Evolutionary conservation across 2,113 vertebrate genomes (phyloP).

Genomic region (Solenodon paradoxus): DNA sequence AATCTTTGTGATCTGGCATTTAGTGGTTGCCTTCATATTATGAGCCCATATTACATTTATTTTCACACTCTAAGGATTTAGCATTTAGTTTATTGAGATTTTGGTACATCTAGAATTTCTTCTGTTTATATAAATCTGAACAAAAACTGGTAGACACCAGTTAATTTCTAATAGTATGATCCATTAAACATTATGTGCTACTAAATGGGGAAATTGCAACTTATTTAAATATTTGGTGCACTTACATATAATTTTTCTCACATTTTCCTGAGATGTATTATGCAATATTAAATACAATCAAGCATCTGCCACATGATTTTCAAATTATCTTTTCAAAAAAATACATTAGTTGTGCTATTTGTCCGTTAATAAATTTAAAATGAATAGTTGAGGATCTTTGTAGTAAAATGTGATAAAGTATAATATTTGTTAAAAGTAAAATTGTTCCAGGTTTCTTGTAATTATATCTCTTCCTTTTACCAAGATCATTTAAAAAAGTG

Average conservation of each 20-base stretch:
- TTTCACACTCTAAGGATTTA: not conserved
- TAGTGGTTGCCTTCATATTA: not conserved
- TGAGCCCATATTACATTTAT: not conserved
- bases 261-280: not conserved
- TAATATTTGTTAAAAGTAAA: not conserved
- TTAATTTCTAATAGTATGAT: not conserved
- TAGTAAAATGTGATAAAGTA: not conserved
- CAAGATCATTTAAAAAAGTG: slow-evolving; percentile 25
- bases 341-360: not conserved
- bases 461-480: not conserved
- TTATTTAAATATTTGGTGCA: not conserved
- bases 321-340: slow-evolving; percentile 19
- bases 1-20: not conserved
- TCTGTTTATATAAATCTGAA: not conserved
- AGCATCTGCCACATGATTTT: not conserved
- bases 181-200: not conserved
- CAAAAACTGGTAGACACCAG: not conserved
- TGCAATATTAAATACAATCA: not conserved
- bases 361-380: slow-evolving; percentile 1
- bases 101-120: not conserved
- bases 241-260: too few species aligned
- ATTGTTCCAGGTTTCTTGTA: not conserved
- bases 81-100: not conserved
- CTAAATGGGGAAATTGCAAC: slow-evolving; percentile 5
- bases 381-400: not conserved